Evolutionary conservation across 2,888 invertebrate species (phyloP).

Genomic region (Drosophila maculinotata): DNA sequence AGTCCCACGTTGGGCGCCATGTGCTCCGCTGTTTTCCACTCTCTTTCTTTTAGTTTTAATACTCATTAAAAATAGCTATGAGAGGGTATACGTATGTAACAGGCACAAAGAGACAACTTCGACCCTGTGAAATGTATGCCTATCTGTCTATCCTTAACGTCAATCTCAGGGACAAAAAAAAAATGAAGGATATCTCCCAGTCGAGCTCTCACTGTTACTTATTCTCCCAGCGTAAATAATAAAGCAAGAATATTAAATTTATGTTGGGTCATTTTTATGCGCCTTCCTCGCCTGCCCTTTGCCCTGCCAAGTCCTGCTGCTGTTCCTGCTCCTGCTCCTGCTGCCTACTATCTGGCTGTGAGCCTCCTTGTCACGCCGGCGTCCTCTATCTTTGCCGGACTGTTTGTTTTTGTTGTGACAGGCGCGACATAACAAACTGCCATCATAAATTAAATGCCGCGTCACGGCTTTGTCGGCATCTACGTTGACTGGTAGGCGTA

Average conservation of each 20-base stretch:
- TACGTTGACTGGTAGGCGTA: slow-evolving; percentile 30
- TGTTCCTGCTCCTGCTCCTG: not conserved
- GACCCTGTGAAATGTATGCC: no score
- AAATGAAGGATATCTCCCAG: not conserved
- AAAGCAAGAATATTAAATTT: slow-evolving; percentile 82
- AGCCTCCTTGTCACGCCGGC: slow-evolving; percentile 37
- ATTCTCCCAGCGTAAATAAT: slow-evolving; percentile 80
- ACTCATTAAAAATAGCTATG: not conserved
- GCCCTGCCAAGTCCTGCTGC: not conserved
- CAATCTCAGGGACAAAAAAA: no score
- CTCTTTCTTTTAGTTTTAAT: not conserved
- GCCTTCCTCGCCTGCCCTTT: slow-evolving; percentile 25
- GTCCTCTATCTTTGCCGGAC: slow-evolving; percentile 66
- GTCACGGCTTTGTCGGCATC: slow-evolving; percentile 68
- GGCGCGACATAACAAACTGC: slow-evolving; percentile 83
- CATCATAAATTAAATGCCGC: slow-evolving; percentile 82
- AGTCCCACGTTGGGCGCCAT: not conserved
- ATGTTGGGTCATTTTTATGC: slow-evolving; percentile 82
- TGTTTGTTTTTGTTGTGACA: slow-evolving; percentile 81
- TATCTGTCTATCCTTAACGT: no score
- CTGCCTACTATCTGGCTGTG: slow-evolving; percentile 5
- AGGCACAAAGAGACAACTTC: no score
- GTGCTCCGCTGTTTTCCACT: not conserved
- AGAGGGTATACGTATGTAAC: no score
- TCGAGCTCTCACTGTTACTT: not conserved